Evolutionary conservation across 2,888 invertebrate species (phyloP).

Genomic region (Drosophila rubida): DNA sequence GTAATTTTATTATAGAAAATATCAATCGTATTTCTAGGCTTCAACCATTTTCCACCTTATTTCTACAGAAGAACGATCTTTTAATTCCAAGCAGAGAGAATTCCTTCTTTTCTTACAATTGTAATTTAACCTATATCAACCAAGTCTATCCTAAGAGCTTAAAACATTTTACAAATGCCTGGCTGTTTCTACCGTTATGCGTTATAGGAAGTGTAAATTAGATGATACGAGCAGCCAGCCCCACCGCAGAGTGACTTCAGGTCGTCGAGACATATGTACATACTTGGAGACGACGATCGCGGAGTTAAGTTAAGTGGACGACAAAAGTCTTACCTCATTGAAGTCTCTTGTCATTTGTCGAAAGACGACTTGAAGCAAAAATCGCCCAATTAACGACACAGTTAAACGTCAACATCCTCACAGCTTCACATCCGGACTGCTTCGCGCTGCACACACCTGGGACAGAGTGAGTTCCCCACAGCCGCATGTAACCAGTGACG

Average conservation of each 20-base stretch:
- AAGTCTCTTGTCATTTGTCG: constrained; percentile 77
- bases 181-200: constrained; percentile 49
- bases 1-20: no score
- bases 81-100: no score
- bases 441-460: constrained; percentile 10
- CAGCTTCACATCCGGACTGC: constrained; percentile 75
- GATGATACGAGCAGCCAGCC: constrained; percentile 34
- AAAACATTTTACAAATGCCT: constrained; percentile 38
- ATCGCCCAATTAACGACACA: constrained; percentile 77
- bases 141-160: not conserved
- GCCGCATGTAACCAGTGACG: constrained; percentile 73
- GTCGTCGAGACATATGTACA: not conserved
- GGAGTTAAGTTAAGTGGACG: constrained; percentile 43
- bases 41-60: no score
- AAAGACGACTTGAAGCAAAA: constrained; percentile 58
- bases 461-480: constrained; percentile 6
- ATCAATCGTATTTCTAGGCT: no score
- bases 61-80: no score
- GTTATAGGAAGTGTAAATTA: constrained; percentile 48
- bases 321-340: constrained; percentile 44
- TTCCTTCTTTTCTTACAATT: no score
- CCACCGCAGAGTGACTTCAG: constrained; percentile 45
- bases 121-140: constrained; percentile 4
- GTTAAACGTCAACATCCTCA: constrained; percentile 81
- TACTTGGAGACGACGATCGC: constrained; percentile 2